Conservation (phyloP, 2,888 invertebrate species). For the Diarsia brunnea region DNA sequence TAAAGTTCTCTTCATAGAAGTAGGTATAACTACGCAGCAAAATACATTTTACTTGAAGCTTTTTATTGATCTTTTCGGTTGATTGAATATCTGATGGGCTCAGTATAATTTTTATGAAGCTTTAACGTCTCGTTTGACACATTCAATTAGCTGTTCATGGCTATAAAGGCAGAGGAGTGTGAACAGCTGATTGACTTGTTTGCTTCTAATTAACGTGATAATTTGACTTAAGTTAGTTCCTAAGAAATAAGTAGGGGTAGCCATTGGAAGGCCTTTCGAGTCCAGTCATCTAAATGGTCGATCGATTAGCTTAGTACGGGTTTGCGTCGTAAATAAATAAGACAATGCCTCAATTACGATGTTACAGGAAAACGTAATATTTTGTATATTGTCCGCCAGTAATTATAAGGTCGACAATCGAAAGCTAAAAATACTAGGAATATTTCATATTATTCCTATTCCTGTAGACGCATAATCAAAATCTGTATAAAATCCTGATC, state of each 20-base stretch:
- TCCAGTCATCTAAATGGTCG: background rate
- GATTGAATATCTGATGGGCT: slow-evolving; percentile 13
- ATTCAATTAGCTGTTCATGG: slow-evolving; percentile 24
- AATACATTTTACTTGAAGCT: slow-evolving; percentile 1
- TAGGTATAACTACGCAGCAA: background rate
- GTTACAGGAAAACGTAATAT: slow-evolving; percentile 49
- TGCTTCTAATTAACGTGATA: slow-evolving; percentile 14
- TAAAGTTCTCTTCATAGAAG: background rate
- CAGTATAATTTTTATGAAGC: slow-evolving; percentile 7
- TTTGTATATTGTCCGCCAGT: slow-evolving; percentile 14
- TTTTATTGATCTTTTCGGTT: background rate
- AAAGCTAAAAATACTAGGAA: slow-evolving; percentile 12
- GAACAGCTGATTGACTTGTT: slow-evolving; percentile 27
- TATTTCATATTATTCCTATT: background rate
- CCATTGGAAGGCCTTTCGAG: background rate
- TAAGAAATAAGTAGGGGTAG: background rate
- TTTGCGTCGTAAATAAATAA: slow-evolving; percentile 16
- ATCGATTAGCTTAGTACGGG: background rate
- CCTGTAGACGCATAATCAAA: background rate
- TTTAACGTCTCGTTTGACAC: slow-evolving; percentile 22
- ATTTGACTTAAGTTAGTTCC: slow-evolving; percentile 1
- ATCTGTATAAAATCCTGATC: background rate
- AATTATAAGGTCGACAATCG: slow-evolving; percentile 1
- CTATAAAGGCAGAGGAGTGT: background rate
- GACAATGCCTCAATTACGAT: slow-evolving; percentile 19